Conservation (phyloP, 2,888 invertebrate species). For the Cryptocephalus primarius region DNA sequence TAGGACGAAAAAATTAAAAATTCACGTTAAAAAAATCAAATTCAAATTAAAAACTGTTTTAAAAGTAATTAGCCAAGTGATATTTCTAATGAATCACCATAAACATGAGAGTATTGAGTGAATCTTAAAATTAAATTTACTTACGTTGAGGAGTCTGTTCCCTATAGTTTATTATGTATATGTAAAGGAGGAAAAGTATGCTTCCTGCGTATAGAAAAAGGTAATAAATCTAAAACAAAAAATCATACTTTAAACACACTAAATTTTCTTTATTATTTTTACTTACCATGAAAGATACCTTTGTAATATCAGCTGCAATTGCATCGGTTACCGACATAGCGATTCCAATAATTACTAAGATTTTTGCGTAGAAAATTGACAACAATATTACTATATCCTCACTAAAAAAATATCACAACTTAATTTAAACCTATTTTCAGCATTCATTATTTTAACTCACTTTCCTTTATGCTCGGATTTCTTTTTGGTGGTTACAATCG, state of each 20-base stretch:
- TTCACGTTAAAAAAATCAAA: no score
- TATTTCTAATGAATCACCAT: no score
- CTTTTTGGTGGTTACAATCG: no score
- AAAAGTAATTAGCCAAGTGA: no score
- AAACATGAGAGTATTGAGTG: no score
- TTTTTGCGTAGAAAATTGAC: constrained; percentile 75
- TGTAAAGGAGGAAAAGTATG: constrained; percentile 56
- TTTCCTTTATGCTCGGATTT: not conserved
- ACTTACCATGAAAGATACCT: no score
- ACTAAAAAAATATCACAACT: constrained; percentile 33
- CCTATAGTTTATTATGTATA: constrained; percentile 54
- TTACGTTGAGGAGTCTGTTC: constrained; percentile 25
- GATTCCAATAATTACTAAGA: constrained; percentile 72
- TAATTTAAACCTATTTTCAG: no score
- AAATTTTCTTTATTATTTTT: no score
- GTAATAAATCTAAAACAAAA: constrained; percentile 67
- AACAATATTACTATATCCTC: constrained; percentile 63
- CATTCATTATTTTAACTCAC: not conserved
- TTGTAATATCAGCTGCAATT: constrained; percentile 54
- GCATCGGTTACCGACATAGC: constrained; percentile 83
- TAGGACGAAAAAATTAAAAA: no score
- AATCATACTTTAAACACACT: not conserved
- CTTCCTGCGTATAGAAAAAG: constrained; percentile 70
- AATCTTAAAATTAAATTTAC: no score
- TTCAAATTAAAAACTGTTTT: no score